Evolutionary conservation across 2,888 invertebrate species (phyloP).

Genomic region (Apocheima hispidaria): DNA sequence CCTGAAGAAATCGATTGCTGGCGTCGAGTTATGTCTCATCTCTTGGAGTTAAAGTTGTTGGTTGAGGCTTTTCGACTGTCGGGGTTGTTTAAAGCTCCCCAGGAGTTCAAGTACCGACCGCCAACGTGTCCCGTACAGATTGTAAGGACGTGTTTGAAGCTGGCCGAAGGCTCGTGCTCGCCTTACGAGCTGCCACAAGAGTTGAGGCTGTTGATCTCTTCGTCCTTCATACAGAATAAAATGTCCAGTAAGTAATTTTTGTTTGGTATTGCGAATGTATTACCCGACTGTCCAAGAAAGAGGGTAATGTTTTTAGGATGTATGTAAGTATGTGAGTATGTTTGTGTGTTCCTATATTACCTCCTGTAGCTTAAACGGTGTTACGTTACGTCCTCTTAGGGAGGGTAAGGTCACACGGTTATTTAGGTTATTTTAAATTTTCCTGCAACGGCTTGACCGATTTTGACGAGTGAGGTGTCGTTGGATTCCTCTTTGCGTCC

Average conservation of each 20-base stretch:
- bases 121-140: constrained; percentile 84
- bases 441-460: too few species aligned
- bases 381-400: too few species aligned
- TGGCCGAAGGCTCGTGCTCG: constrained; percentile 87
- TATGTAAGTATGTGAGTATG: too few species aligned
- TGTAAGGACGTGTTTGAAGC: constrained; percentile 86
- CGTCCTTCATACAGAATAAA: constrained; percentile 70
- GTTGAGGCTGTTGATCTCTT: constrained; percentile 86
- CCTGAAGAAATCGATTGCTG: constrained; percentile 73
- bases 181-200: constrained; percentile 88
- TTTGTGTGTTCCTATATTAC: too few species aligned
- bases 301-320: too few species aligned
- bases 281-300: too few species aligned
- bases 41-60: constrained; percentile 86
- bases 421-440: too few species aligned
- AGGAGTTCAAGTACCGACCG: constrained; percentile 68
- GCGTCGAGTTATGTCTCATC: constrained; percentile 80
- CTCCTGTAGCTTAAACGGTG: too few species aligned
- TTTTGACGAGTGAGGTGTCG: too few species aligned
- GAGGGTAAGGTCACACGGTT: too few species aligned
- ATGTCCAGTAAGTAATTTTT: constrained; percentile 65
- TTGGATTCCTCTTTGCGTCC: too few species aligned
- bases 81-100: constrained; percentile 81
- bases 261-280: constrained; percentile 5
- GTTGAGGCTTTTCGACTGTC: constrained; percentile 87